Base-by-base conservation (phyloP, 37 sponge, comb jelly and placozoan genomes). In the Spongia lamella region DNA sequence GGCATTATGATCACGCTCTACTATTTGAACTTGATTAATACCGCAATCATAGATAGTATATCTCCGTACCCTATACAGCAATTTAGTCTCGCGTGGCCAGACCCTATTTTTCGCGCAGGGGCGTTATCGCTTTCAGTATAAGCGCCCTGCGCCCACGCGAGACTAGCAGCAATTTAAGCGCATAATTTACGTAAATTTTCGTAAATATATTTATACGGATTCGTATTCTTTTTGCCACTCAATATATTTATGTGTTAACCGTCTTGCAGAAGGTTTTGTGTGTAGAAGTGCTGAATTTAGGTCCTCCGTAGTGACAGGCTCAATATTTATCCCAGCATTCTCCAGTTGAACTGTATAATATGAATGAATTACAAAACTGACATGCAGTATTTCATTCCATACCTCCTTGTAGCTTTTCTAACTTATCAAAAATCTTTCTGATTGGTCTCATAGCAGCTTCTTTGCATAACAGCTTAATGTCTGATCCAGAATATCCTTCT, bases 401-500 rank as follows among this genome's bases (percentile, higher is more conserved):
- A 53, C 49, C 73, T 1, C 25, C 56, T 11, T 32, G 33, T 11
- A 77, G 26, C 15, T 32, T 26, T 40, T 87, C 85, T 25, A 87
- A 77, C 25, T 51, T 63, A 37, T 91, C 72, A 58, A 94, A 98
- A 55, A 98, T 89, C 59, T 87, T 84, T 53, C 99, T 73, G n/a
- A 98, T 80, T 37, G 91, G 63, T 20, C 87, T 70, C 99, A 98
- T 98, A 60, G 90, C 93, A n/a, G 99, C 96, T 66, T 98, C 99
- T 63, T 98, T 98, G 68, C 99, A 95, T 22, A 94, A 88, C 62
- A 94, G 68, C 58, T 82, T 79, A 7, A 98, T 88, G 68, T 98
- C 99, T 3, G 99, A 98, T 0, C 99, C 99, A 56, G 99, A 94
- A 79, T 98, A 98, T n/a, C 96, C 96, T 21, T 90, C 96, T 13